Percentiles rank a stretch among this genome's conserved stretches.
phyloP scores from a whole-genome alignment of 1,140 invertebrate genomes.

The Marisa cornuarietis region DNA sequence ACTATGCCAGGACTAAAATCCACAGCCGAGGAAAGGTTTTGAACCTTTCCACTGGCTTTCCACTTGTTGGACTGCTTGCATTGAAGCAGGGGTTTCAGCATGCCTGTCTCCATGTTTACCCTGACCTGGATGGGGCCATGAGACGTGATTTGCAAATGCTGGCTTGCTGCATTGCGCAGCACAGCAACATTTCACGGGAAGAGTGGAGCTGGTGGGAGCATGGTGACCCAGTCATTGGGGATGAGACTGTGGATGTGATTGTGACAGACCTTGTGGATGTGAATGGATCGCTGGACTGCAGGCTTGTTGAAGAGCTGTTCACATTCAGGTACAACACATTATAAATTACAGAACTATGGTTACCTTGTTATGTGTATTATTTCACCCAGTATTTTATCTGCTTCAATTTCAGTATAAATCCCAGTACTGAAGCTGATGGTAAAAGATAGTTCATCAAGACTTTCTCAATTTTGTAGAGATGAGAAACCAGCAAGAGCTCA shows the following conservation, averaged over 20 bases:
- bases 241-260: neutral
- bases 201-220: conserved; percentile 2
- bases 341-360: no score
- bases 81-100: neutral
- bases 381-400: no score
- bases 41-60: neutral
- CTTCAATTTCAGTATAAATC: no score
- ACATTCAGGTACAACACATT: no score
- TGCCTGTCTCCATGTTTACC: neutral
- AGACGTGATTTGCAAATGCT: neutral
- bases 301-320: no score
- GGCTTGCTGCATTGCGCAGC: neutral
- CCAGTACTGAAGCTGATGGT: no score
- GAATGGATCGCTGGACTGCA: neutral
- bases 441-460: no score
- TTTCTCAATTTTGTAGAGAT: no score
- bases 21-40: neutral
- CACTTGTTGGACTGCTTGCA: neutral
- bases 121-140: neutral
- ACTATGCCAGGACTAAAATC: neutral
- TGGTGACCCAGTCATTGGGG: neutral
- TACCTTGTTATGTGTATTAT: no score
- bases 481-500: no score
- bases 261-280: neutral
- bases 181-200: neutral